Evolutionary conservation across 2,113 vertebrate genomes (phyloP).

Genomic region (Heterotilapia buettikoferi): DNA sequence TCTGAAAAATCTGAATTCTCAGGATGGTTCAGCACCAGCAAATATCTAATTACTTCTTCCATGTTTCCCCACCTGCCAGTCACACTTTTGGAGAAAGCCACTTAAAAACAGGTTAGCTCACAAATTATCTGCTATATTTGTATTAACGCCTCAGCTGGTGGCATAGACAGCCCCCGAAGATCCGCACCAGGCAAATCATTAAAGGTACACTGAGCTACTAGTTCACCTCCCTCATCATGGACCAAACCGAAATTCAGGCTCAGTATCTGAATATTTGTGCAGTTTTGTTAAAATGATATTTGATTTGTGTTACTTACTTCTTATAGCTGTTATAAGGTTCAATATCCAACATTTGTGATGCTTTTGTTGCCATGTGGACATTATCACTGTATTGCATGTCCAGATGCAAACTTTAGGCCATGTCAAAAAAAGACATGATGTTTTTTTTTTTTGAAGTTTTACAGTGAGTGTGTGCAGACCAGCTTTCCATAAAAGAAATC

Average conservation of each 20-base stretch:
- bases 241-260: background rate
- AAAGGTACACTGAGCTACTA: conserved; percentile 53
- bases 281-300: background rate
- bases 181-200: conserved; percentile 59
- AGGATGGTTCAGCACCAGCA: conserved; percentile 50
- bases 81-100: conserved; percentile 71
- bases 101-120: conserved; percentile 75
- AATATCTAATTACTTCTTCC: conserved; percentile 73
- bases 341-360: background rate
- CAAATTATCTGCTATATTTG: conserved; percentile 80
- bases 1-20: conserved; percentile 33
- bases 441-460: background rate
- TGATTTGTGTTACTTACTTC: background rate
- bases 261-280: background rate
- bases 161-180: conserved; percentile 69
- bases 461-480: background rate
- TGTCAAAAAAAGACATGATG: background rate
- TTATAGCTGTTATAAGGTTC: background rate
- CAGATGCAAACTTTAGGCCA: background rate
- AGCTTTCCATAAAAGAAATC: background rate
- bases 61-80: conserved; percentile 73
- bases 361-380: background rate
- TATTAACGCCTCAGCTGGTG: conserved; percentile 80
- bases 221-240: conserved; percentile 6
- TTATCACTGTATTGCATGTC: background rate